Evolutionary conservation across 2,113 vertebrate species (phyloP), one percentile per base, ranked within the genome.

Genomic region (Phoxinus phoxinus): DNA sequence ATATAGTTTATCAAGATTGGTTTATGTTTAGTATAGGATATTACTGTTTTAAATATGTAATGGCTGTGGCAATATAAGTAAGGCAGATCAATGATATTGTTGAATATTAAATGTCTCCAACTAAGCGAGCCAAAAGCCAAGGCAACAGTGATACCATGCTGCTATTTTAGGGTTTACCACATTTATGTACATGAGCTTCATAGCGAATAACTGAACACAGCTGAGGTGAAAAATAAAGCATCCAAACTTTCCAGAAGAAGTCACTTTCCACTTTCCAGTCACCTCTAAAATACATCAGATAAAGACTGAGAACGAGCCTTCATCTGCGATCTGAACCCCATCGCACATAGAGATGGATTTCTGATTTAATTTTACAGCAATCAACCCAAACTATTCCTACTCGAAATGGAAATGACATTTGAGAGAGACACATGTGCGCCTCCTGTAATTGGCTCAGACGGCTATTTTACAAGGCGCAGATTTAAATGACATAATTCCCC

Each of bases 391-490:
- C 67, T 37, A 32, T 77, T 56, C 11, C 9, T 78, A 44, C 51
- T 48, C 19, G 63, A 86, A 90, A 89, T 86, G 23, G 81, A 84
- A 72, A 37, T 88, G n/a, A 72, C 73, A 76, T 90, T 83, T 89
- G 89, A 82, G 86, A 88, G 85, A 12, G 9, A 77, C 21, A 19
- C 87, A 87, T 83, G 86, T 84, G 69, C 81, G 72, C 83, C 5
- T 86, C 58, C 32, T 3, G 76, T 90, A 91, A 93, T 91, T 93
- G 88, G 90, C 89, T 91, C 91, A 85, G 88, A 85, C 79, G 85
- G 88, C 88, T 85, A 87, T 86, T 88, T 89, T 85, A 78, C 83
- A 90, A 92, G 91, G 85, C 87, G 85, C 65, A 91, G 84, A 86
- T 92, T 93, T 90, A 91, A 88, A 88, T 72, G 61, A 85, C 81